phyloP scores from a whole-genome alignment of 2,113 vertebrate genomes.

The Phalacrocorax brasilianus region DNA sequence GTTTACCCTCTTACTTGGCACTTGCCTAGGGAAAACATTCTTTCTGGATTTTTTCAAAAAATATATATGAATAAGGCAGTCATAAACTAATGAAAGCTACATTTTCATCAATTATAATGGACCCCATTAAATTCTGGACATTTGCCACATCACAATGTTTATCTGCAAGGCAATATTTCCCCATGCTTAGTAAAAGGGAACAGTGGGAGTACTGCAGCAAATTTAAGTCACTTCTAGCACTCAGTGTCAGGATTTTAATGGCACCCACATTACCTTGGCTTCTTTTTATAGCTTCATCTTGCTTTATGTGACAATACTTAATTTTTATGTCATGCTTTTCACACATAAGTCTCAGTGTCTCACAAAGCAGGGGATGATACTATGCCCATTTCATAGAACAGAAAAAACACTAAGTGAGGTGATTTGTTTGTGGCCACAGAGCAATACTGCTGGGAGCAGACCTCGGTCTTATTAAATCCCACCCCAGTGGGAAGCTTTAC shows the following conservation, averaged over 20 bases:
- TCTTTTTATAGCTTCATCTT: neutral
- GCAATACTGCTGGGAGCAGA: neutral
- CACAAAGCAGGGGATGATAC: neutral
- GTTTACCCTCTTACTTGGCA: slow-evolving; percentile 45
- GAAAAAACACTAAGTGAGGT: neutral
- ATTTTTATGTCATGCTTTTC: neutral
- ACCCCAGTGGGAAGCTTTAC: neutral
- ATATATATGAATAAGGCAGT: slow-evolving; percentile 22
- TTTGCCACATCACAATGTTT: slow-evolving; percentile 20
- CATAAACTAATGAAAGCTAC: slow-evolving; percentile 42
- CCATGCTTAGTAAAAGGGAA: neutral
- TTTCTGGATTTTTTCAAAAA: neutral
- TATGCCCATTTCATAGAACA: neutral
- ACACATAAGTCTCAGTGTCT: neutral
- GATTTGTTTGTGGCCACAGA: neutral
- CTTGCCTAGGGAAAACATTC: slow-evolving; percentile 32
- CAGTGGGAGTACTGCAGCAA: neutral
- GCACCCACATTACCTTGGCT: neutral
- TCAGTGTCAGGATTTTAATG: neutral
- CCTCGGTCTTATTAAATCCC: neutral
- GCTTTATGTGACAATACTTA: neutral
- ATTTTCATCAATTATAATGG: slow-evolving; percentile 38
- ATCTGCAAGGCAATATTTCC: slow-evolving; percentile 8
- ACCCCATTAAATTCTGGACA: slow-evolving; percentile 16
- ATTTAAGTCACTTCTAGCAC: neutral